Conservation (phyloP, 2,797 vertebrate species). For the Hapalemur alaotrensis region DNA sequence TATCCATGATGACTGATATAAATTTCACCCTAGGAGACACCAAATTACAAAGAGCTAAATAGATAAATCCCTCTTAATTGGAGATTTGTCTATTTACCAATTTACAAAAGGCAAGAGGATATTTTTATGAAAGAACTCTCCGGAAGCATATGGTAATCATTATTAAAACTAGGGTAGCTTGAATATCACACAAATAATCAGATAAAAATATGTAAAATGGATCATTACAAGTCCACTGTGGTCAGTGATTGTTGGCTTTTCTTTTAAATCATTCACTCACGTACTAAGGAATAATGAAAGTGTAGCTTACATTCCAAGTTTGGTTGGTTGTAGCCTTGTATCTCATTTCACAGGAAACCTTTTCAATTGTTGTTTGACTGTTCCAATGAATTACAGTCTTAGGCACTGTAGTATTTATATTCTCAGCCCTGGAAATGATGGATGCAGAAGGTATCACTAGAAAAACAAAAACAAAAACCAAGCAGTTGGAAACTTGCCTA, state of each 20-base stretch:
- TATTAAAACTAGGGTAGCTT: not conserved
- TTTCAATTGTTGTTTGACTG: conserved; percentile 71
- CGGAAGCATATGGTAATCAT: not conserved
- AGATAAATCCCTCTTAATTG: not conserved
- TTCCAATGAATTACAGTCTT: conserved; percentile 86
- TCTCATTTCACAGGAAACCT: conserved; percentile 81
- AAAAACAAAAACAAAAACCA: not conserved
- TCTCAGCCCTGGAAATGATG: conserved; percentile 76
- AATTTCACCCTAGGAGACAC: not conserved
- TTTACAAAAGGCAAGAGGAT: not conserved
- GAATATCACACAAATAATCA: not conserved
- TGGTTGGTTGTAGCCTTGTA: conserved; percentile 63
- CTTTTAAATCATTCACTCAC: not conserved
- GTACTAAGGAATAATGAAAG: not conserved
- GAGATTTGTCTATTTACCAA: not conserved
- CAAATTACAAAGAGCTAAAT: not conserved
- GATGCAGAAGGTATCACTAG: conserved; percentile 90
- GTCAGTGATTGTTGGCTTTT: not conserved
- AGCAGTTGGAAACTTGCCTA: not conserved
- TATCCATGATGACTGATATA: not conserved
- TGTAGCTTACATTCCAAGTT: conserved; percentile 81
- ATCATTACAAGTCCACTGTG: not conserved
- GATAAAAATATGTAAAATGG: not conserved
- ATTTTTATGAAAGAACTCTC: not conserved
- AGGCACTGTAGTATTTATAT: conserved; percentile 73